Evolutionary conservation across 2,888 invertebrate species (phyloP).

Genomic region (Drosophila gaucha): DNA sequence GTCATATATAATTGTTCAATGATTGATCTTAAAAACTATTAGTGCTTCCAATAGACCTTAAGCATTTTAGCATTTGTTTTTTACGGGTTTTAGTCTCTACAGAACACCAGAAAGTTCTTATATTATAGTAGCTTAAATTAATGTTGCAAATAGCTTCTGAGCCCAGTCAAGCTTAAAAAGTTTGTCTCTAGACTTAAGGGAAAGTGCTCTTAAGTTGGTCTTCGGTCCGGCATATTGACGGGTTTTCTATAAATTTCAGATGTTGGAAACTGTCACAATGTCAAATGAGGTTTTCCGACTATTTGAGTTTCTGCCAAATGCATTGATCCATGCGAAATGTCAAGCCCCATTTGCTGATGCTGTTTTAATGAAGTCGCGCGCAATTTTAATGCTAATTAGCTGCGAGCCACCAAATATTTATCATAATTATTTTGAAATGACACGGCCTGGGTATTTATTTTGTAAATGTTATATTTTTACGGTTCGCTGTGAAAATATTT

Average conservation of each 20-base stretch:
- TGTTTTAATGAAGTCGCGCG: constrained; percentile 37
- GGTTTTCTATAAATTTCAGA: background rate
- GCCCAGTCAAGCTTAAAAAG: background rate
- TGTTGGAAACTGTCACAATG: background rate
- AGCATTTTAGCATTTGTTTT: too few relatives aligned
- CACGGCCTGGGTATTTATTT: constrained; percentile 21
- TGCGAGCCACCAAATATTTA: constrained; percentile 28
- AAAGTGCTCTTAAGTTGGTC: background rate
- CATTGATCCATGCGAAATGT: constrained; percentile 29
- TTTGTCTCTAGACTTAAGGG: background rate
- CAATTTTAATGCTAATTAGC: constrained; percentile 46
- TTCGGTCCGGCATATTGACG: too few relatives aligned
- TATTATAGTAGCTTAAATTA: background rate
- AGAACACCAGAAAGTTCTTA: too few relatives aligned
- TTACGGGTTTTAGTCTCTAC: too few relatives aligned
- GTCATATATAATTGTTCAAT: too few relatives aligned
- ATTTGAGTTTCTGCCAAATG: constrained; percentile 6
- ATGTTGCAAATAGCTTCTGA: background rate
- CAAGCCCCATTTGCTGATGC: constrained; percentile 33
- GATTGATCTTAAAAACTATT: too few relatives aligned
- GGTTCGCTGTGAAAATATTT: constrained; percentile 18
- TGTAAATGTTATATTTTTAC: constrained; percentile 28
- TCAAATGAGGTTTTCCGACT: background rate
- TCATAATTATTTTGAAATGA: constrained; percentile 30
- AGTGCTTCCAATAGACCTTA: too few relatives aligned